Conservation (phyloP, 2,888 invertebrate species). For the Cephus pulcher region DNA sequence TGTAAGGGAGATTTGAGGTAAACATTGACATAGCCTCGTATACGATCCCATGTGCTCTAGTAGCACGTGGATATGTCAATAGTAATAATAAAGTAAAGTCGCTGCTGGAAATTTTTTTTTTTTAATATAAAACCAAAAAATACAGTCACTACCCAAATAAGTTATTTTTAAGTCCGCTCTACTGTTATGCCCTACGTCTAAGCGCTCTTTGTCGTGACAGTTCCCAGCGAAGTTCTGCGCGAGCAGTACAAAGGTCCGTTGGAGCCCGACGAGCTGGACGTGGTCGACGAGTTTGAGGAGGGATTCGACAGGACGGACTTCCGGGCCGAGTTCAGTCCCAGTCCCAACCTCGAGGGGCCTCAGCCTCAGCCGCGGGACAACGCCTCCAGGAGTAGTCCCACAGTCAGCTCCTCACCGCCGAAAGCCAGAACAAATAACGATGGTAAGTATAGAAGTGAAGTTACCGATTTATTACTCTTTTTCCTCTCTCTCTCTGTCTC, state of each 20-base stretch:
- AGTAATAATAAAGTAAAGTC: neutral
- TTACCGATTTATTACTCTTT: neutral
- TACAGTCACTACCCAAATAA: neutral
- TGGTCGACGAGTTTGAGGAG: slow-evolving; percentile 63
- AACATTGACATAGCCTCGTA: neutral
- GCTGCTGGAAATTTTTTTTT: too few species aligned
- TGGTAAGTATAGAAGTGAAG: slow-evolving; percentile 45
- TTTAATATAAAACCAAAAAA: neutral
- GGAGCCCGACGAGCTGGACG: slow-evolving; percentile 79
- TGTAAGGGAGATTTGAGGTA: neutral
- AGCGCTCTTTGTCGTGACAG: slow-evolving; percentile 66
- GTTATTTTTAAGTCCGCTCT: neutral
- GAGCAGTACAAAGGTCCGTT: slow-evolving; percentile 84
- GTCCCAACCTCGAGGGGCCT: slow-evolving; percentile 64
- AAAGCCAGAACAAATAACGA: slow-evolving; percentile 62
- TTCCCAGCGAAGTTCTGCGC: slow-evolving; percentile 85
- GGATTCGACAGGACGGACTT: slow-evolving; percentile 67
- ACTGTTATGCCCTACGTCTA: too few species aligned
- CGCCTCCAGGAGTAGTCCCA: slow-evolving; percentile 51
- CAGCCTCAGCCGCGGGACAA: slow-evolving; percentile 59
- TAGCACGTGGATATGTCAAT: neutral
- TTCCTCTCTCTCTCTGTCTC: slow-evolving; percentile 12
- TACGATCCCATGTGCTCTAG: neutral
- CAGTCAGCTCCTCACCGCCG: slow-evolving; percentile 60
- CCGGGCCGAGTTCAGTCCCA: slow-evolving; percentile 65